phyloP scores from a whole-genome alignment of 1,140 invertebrate genomes.

The Drosophila simulans region DNA sequence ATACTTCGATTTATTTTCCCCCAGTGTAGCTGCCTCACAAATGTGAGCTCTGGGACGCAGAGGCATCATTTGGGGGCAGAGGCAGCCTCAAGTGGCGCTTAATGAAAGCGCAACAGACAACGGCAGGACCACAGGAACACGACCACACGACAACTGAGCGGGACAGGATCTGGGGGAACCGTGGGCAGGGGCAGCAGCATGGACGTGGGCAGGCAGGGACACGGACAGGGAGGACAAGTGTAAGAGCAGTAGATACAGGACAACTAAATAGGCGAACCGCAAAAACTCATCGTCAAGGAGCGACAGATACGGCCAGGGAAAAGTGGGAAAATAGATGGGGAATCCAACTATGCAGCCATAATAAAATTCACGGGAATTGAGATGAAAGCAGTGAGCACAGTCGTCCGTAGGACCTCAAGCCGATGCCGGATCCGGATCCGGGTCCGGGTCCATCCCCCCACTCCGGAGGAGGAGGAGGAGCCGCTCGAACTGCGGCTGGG shows the following conservation, averaged over 20 bases:
- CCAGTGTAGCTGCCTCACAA: constrained; percentile 39
- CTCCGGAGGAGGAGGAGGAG: constrained; percentile 12
- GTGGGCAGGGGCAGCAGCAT: neutral
- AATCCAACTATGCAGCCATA: constrained; percentile 63
- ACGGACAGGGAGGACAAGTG: neutral
- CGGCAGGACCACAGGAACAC: constrained; percentile 55
- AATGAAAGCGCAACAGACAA: constrained; percentile 81
- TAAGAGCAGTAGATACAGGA: constrained; percentile 21
- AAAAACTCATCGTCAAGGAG: constrained; percentile 65
- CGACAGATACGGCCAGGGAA: constrained; percentile 32
- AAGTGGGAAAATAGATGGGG: constrained; percentile 7
- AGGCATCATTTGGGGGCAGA: constrained; percentile 22
- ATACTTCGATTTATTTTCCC: neutral
- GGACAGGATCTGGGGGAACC: constrained; percentile 10
- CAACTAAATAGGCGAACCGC: constrained; percentile 65
- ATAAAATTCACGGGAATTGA: constrained; percentile 79
- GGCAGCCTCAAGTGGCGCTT: constrained; percentile 75
- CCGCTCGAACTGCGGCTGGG: constrained; percentile 46
- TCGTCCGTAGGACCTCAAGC: constrained; percentile 18
- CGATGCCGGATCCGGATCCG: neutral
- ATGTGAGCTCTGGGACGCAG: constrained; percentile 61
- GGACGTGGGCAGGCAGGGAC: constrained; percentile 2
- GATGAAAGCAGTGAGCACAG: constrained; percentile 42
- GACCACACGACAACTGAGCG: constrained; percentile 36
- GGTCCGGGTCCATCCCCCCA: neutral